phyloP scores from a whole-genome alignment of 1,140 invertebrate genomes.

The Lordiphosa collinella region DNA sequence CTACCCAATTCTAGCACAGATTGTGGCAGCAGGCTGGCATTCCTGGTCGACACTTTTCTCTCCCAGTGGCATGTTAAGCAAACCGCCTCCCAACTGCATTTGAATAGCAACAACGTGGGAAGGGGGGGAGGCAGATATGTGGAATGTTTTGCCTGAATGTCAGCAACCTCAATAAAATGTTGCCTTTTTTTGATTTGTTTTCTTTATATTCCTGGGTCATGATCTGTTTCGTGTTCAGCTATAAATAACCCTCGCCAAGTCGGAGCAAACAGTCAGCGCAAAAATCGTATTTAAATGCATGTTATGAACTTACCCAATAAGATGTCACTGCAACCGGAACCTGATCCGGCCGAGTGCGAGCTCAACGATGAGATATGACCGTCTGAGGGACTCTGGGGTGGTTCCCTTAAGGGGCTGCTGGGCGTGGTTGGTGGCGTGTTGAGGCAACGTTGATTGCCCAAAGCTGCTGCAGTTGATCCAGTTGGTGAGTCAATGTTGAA shows the following conservation, averaged over 20 bases:
- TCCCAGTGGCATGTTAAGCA: conserved; percentile 40
- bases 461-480: conserved; percentile 28
- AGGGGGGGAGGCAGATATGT: conserved; percentile 29
- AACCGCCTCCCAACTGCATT: conserved; percentile 32
- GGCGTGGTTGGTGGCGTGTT: conserved; percentile 74
- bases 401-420: conserved; percentile 66
- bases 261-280: background rate
- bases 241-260: conserved; percentile 51
- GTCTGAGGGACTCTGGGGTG: conserved; percentile 71
- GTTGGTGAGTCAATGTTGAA: conserved; percentile 46
- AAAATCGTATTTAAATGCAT: background rate
- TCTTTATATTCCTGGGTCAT: conserved; percentile 64
- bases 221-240: conserved; percentile 61
- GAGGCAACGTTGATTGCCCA: conserved; percentile 55
- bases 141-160: conserved; percentile 56
- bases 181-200: conserved; percentile 40
- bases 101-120: conserved; percentile 22
- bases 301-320: conserved; percentile 60
- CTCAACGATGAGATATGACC: conserved; percentile 71
- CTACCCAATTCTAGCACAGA: conserved; percentile 42
- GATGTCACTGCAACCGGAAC: conserved; percentile 65
- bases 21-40: conserved; percentile 44
- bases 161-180: conserved; percentile 78
- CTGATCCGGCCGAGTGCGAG: conserved; percentile 50
- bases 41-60: conserved; percentile 39